Percentiles rank a stretch among this genome's conserved stretches.
Conservation (phyloP, 2,888 invertebrate genomes). For the Augochlorella aurata region DNA sequence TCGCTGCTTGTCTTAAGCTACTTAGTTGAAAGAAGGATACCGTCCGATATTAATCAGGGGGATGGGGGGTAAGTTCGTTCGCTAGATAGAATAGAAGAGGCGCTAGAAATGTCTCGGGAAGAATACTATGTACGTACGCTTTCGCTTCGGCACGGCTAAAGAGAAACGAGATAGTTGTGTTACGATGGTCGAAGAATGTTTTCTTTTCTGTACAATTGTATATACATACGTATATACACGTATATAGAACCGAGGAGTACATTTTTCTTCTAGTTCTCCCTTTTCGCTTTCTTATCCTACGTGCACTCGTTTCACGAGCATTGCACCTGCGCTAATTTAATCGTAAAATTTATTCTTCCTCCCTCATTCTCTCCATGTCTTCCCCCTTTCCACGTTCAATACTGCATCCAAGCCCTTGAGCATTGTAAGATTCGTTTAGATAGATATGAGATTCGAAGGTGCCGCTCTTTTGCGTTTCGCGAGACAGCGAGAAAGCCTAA, state of each 20-base stretch:
- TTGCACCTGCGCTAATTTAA: constrained; percentile 61
- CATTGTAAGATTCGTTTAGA: constrained; percentile 66
- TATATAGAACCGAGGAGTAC: constrained; percentile 43
- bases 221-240: constrained; percentile 27
- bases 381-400: constrained; percentile 41
- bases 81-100: constrained; percentile 16
- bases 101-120: neutral
- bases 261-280: neutral
- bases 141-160: constrained; percentile 52
- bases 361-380: neutral
- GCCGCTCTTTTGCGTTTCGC: constrained; percentile 32
- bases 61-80: neutral
- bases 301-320: constrained; percentile 67
- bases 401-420: constrained; percentile 74
- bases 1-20: constrained; percentile 31
- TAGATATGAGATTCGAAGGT: constrained; percentile 49
- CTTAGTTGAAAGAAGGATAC: constrained; percentile 43
- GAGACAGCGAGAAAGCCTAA: constrained; percentile 24
- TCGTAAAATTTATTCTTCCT: constrained; percentile 31
- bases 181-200: constrained; percentile 53
- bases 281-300: constrained; percentile 39
- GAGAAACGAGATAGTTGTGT: constrained; percentile 51
- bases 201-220: constrained; percentile 41
- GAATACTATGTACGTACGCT: constrained; percentile 3
- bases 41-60: constrained; percentile 20